A percentile compares a stretch with the other conserved stretches of the same genome.
Evolutionary conservation across 1,140 invertebrate species (phyloP).

Genomic region (Drosophila nebulosa): DNA sequence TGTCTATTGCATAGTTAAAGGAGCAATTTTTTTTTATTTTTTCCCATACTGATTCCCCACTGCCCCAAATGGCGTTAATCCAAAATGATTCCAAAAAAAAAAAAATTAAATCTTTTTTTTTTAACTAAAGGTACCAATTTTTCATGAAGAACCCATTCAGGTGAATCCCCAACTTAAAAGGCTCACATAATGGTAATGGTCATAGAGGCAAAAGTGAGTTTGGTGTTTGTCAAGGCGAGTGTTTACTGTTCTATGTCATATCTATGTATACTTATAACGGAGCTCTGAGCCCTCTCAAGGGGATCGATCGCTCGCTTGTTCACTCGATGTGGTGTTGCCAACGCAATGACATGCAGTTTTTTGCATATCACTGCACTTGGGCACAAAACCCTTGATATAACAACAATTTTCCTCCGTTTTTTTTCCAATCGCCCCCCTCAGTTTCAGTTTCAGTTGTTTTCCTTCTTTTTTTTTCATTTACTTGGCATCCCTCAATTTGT

Average conservation of each 20-base stretch:
- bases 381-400: conserved; percentile 55
- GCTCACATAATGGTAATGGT: no score
- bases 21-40: no score
- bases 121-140: no score
- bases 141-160: no score
- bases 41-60: no score
- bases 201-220: no score
- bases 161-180: no score
- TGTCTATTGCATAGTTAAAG: no score
- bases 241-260: neutral
- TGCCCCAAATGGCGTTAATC: no score
- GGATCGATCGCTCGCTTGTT: conserved; percentile 13
- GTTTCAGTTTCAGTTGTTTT: neutral
- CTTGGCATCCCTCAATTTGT: conserved; percentile 70
- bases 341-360: conserved; percentile 78
- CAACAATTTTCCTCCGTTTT: neutral
- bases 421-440: neutral
- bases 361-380: conserved; percentile 72
- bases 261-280: neutral
- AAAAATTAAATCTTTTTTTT: no score
- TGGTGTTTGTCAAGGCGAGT: no score
- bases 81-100: no score
- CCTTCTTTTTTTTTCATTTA: conserved; percentile 7
- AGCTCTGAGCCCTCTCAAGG: conserved; percentile 16
- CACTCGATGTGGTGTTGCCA: conserved; percentile 48